A percentile compares a stretch with the other conserved stretches of the same genome.
Evolutionary conservation across 2,113 vertebrate species (phyloP).

Genomic region (Oryzias woworae): DNA sequence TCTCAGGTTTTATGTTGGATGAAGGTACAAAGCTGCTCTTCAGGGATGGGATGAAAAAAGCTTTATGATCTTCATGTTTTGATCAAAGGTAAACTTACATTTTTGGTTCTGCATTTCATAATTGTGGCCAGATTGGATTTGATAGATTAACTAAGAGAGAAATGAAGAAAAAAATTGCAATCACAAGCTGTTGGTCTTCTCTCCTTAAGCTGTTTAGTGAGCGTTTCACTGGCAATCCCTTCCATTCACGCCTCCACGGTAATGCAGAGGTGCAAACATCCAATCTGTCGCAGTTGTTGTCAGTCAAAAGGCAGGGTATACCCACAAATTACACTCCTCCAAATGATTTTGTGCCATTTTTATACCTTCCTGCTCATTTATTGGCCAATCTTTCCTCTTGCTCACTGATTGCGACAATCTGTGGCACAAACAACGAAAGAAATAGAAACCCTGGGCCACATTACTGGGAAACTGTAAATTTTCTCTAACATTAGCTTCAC

Average conservation of each 20-base stretch:
- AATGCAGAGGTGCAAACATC: no score
- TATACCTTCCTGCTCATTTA: background rate
- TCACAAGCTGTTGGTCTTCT: no score
- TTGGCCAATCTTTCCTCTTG: background rate
- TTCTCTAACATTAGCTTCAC: conserved; percentile 2
- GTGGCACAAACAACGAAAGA: conserved; percentile 10
- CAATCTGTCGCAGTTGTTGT: no score
- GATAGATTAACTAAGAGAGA: conserved; percentile 9
- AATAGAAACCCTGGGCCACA: background rate
- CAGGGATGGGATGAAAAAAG: background rate
- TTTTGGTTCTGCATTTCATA: conserved; percentile 7
- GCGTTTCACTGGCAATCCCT: no score
- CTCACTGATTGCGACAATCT: conserved; percentile 2
- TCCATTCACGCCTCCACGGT: no score
- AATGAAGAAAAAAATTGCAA: no score
- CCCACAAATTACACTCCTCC: no score
- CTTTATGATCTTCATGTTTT: conserved; percentile 1
- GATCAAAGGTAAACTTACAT: background rate
- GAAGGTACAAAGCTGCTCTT: conserved; percentile 9
- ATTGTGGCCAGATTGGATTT: conserved; percentile 21
- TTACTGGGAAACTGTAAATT: conserved; percentile 12
- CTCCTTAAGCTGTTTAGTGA: no score
- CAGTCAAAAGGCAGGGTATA: no score
- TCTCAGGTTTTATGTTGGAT: conserved; percentile 35
- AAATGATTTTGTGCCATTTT: background rate